Conservation (phyloP, 2,113 vertebrate species). For the Pheucticus melanocephalus region DNA sequence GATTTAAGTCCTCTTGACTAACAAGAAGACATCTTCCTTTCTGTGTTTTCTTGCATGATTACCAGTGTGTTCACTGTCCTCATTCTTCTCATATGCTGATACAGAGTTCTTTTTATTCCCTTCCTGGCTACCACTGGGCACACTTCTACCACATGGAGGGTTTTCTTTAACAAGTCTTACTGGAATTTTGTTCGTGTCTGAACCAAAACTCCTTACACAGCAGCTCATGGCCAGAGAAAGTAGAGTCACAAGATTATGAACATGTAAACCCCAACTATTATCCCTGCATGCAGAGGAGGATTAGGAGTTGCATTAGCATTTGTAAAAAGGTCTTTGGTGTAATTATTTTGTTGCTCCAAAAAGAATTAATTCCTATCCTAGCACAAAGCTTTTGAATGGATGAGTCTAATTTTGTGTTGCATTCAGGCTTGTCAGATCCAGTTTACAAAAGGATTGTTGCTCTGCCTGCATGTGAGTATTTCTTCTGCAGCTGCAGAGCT, state of each 20-base stretch:
- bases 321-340: neutral
- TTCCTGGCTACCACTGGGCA: neutral
- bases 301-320: conserved; percentile 15
- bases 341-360: conserved; percentile 9
- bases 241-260: conserved; percentile 34
- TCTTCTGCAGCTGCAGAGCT: neutral
- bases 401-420: neutral
- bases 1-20: neutral
- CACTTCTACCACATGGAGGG: neutral
- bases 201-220: neutral
- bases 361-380: neutral
- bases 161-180: neutral
- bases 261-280: neutral
- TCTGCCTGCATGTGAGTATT: neutral
- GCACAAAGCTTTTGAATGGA: neutral
- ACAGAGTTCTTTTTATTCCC: neutral
- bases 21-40: neutral
- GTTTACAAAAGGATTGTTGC: neutral
- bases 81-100: neutral
- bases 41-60: neutral
- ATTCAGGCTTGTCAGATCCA: neutral
- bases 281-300: neutral
- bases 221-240: conserved; percentile 3
- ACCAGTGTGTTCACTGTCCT: neutral
- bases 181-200: neutral